phyloP scores from a whole-genome alignment of 2,113 vertebrate species.

The Microtus oregoni region DNA sequence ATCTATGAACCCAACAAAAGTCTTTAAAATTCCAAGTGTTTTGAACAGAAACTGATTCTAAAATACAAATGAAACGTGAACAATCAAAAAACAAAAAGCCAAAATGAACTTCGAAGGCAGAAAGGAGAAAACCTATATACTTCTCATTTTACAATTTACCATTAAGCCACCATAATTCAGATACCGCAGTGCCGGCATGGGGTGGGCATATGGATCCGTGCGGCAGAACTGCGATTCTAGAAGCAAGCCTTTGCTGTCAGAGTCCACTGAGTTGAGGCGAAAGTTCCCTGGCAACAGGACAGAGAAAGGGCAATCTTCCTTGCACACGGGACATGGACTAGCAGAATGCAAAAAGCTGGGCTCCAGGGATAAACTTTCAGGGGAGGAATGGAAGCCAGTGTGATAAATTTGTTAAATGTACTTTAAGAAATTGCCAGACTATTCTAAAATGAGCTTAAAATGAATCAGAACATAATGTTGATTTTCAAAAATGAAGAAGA shows the following conservation, averaged over 20 bases:
- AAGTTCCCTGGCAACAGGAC: neutral
- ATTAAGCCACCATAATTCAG: neutral
- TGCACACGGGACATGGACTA: neutral
- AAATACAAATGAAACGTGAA: constrained; percentile 28
- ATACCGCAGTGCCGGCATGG: neutral
- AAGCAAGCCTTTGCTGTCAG: neutral
- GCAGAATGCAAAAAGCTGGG: neutral
- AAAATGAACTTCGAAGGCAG: neutral
- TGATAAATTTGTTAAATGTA: neutral
- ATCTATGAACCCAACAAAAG: constrained; percentile 10
- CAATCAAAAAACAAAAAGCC: neutral
- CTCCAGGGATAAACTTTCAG: neutral
- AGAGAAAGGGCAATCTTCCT: neutral
- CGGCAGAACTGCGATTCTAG: neutral
- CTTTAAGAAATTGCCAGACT: neutral
- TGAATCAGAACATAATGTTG: neutral
- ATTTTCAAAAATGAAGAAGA: neutral
- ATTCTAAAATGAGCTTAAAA: constrained; percentile 31
- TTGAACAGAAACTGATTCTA: neutral
- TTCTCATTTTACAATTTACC: constrained; percentile 16
- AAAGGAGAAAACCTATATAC: neutral
- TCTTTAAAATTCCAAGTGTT: constrained; percentile 22
- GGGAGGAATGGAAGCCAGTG: neutral
- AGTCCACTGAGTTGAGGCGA: neutral
- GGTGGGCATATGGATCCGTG: neutral